Percentiles rank a stretch among this genome's conserved stretches.
phyloP scores from a whole-genome alignment of 2,888 invertebrate species.

The Leptinotarsa tumamoca region DNA sequence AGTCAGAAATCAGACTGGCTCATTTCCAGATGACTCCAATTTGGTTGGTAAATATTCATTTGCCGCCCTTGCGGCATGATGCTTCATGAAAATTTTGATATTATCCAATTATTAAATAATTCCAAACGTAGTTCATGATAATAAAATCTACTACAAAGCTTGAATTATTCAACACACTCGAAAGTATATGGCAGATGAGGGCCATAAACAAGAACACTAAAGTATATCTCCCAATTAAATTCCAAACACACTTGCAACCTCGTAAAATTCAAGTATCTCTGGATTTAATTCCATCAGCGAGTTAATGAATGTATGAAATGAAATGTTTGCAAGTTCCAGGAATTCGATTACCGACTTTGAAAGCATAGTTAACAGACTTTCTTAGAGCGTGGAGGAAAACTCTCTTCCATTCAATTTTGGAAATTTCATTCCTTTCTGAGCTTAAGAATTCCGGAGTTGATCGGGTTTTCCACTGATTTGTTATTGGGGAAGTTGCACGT shows the following conservation, averaged over 20 bases:
- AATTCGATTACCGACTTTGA: conserved; percentile 1
- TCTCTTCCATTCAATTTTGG: neutral
- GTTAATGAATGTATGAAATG: conserved; percentile 5
- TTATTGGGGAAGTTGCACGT: neutral
- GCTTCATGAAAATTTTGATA: no score
- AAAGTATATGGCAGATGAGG: no score
- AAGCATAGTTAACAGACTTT: conserved; percentile 11
- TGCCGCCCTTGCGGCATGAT: no score
- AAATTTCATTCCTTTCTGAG: neutral
- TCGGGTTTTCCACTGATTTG: neutral
- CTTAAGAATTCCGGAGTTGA: neutral
- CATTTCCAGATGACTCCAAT: no score
- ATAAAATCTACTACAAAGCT: no score
- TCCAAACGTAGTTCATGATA: no score
- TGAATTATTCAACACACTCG: no score
- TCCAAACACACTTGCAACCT: neutral
- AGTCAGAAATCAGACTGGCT: no score
- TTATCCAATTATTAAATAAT: no score
- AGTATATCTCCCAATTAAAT: neutral
- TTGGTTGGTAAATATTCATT: no score
- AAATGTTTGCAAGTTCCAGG: conserved; percentile 1
- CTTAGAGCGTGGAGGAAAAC: neutral
- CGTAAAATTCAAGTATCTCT: neutral
- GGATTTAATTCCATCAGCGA: neutral
- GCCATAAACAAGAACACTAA: neutral